phyloP scores from a whole-genome alignment of 2,888 invertebrate species.

The Halictus quadricinctus region DNA sequence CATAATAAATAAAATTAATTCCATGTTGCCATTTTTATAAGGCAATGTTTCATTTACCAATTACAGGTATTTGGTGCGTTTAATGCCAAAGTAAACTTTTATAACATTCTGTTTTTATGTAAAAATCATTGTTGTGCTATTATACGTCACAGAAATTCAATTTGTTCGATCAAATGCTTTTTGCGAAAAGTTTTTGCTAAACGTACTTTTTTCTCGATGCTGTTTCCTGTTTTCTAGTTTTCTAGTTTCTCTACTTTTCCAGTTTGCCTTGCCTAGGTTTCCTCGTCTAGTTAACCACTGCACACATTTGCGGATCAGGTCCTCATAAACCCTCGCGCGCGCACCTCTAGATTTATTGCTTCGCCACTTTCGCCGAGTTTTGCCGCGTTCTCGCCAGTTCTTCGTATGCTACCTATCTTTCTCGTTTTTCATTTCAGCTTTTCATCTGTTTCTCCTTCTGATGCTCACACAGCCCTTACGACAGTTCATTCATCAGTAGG shows the following conservation, averaged over 20 bases:
- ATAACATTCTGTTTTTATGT: too few species aligned
- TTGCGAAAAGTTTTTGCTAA: not conserved
- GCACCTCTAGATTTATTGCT: constrained; percentile 2
- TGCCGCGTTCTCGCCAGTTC: not conserved
- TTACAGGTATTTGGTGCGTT: too few species aligned
- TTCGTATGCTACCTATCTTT: not conserved
- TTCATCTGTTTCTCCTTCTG: not conserved
- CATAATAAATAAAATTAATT: too few species aligned
- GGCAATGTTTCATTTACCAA: too few species aligned
- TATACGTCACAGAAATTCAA: not conserved
- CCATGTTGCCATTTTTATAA: too few species aligned
- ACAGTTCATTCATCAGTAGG: not conserved
- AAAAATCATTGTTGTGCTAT: too few species aligned
- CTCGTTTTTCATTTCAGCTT: constrained; percentile 8
- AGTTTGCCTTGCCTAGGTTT: not conserved
- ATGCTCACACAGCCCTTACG: not conserved
- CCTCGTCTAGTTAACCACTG: constrained; percentile 2
- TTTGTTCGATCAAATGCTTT: not conserved
- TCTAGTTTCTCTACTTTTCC: not conserved
- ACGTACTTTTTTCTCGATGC: not conserved
- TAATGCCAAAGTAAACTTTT: too few species aligned
- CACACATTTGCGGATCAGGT: not conserved
- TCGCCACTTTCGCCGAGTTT: not conserved
- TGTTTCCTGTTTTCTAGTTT: not conserved
- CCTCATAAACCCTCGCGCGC: not conserved